Evolutionary conservation across 2,113 vertebrate genomes (phyloP), one percentile per base, ranked within the genome.

Genomic region (Hippocampus mohnikei): DNA sequence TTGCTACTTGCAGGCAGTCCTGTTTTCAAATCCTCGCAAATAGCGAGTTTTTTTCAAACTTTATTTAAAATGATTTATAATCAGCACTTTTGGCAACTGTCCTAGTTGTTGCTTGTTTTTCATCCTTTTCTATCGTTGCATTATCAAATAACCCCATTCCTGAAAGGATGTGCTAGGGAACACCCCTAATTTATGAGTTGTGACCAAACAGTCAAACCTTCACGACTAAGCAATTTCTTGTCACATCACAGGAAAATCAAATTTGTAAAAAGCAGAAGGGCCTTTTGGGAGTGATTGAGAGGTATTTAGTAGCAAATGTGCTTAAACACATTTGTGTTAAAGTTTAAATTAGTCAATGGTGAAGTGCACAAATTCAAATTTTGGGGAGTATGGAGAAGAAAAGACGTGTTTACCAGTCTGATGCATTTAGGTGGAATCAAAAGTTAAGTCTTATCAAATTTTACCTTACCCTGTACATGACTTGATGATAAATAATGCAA

Each of bases 381-480:
- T 42, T 73, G 33, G 33, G 33, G 33, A 5, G 33, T 37, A 33
- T 33, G 53, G 64, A 77, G 48, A 53, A 46, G 16, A 20, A 50
- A 65, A 2, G 5, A 25, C 16, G 61, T 80, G 44, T 72, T 71
- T 4, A n/a, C 68, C 66, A 70, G 77, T 75, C 63, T 61, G 64
- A 21, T 4, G 44, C 71, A 1, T 62, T 40, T 44, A 78, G 84
- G 82, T 75, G 79, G 81, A 81, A 82, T 76, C 67, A 2, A 70
- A 44, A 74, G 68, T 69, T 77, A 75, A 69, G 55, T 66, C 79
- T 86, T 85, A 87, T 86, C 84, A 80, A 77, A 65, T n/a, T 27
- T 56, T 50, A 75, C 80, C 81, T 41, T n/a, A 67, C 20, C 72
- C 33, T 61, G 3, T 58, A 20, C 48, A 18, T 67, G 55, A 25